Percentiles rank a stretch among this genome's conserved stretches.
Evolutionary conservation across 1,140 invertebrate species (phyloP).

Genomic region (Antheraea mylitta): DNA sequence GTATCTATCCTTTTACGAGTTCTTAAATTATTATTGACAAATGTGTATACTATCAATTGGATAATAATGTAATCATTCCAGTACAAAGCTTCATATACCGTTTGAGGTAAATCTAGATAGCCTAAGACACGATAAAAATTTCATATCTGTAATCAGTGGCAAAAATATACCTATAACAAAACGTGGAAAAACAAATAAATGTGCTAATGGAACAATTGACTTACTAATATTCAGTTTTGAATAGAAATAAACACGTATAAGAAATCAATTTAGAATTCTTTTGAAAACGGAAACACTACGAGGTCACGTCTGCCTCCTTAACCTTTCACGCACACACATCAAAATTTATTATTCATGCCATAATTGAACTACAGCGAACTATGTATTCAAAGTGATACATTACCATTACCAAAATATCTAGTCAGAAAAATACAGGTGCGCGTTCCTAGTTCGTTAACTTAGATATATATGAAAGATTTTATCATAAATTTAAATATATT

Average conservation of each 20-base stretch:
- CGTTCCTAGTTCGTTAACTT: constrained; percentile 20
- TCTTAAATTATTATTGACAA: no score
- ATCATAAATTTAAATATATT: constrained; percentile 25
- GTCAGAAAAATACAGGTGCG: constrained; percentile 25
- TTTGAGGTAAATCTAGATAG: no score
- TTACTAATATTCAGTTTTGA: background rate
- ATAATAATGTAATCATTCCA: no score
- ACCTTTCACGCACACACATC: constrained; percentile 61
- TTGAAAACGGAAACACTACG: constrained; percentile 4
- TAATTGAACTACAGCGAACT: constrained; percentile 34
- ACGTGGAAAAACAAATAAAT: no score
- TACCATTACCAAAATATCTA: constrained; percentile 11
- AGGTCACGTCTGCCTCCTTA: constrained; percentile 50
- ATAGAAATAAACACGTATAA: background rate
- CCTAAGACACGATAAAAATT: no score
- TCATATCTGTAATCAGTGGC: no score
- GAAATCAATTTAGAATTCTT: background rate
- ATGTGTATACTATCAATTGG: no score
- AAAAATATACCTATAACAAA: no score
- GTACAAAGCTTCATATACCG: no score
- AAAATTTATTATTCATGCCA: constrained; percentile 51
- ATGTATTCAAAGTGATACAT: constrained; percentile 18
- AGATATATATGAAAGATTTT: constrained; percentile 19
- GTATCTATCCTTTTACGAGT: no score
- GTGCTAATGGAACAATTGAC: no score